phyloP scores from a whole-genome alignment of 2,113 vertebrate species.

The Sarotherodon lohbergeri region DNA sequence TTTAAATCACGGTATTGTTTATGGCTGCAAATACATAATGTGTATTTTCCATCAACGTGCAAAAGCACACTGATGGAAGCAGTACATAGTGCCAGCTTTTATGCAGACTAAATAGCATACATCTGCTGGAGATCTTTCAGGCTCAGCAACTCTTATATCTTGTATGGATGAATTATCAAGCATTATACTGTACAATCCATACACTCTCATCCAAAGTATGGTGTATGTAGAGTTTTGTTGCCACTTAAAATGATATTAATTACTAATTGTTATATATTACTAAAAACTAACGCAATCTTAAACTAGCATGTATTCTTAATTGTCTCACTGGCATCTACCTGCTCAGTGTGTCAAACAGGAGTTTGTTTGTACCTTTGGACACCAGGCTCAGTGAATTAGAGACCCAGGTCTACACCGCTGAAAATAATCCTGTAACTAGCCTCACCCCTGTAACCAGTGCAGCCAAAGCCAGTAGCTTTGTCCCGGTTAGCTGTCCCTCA shows the following conservation, averaged over 20 bases:
- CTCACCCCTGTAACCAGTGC: neutral
- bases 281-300: rapidly evolving
- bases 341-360: neutral
- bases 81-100: neutral
- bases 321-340: neutral
- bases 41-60: neutral
- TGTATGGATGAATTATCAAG: neutral
- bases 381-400: neutral
- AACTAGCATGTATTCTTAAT: neutral
- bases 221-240: neutral
- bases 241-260: neutral
- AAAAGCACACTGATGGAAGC: neutral
- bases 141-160: neutral
- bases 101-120: neutral
- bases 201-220: neutral
- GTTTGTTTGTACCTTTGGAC: neutral
- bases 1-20: neutral
- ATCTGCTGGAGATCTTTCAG: neutral
- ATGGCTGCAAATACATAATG: neutral
- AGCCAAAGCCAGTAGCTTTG: neutral
- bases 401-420: neutral
- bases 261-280: neutral
- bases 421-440: neutral
- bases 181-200: neutral
- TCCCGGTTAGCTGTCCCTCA: neutral